Conservation (phyloP, 2,888 invertebrate genomes). For the Microctonus brassicae region DNA sequence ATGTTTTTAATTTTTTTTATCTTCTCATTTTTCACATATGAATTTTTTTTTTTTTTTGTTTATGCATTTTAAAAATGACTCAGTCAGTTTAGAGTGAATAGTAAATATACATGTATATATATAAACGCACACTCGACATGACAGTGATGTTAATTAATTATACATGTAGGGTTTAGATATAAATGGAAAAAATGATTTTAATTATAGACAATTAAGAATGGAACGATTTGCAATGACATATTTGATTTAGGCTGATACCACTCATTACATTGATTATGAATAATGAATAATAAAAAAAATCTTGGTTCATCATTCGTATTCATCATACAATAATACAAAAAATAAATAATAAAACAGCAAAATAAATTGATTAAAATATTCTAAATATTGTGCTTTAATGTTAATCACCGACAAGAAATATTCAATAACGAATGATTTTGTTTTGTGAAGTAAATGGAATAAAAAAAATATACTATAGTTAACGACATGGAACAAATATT, state of each 20-base stretch:
- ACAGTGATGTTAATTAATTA: slow-evolving; percentile 6
- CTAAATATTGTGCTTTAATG: not conserved
- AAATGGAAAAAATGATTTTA: slow-evolving; percentile 1
- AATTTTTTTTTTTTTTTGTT: slow-evolving; percentile 19
- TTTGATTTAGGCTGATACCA: slow-evolving; percentile 23
- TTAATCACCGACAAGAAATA: not conserved
- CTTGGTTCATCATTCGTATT: not conserved
- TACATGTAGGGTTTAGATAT: not conserved
- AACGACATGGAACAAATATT: not conserved
- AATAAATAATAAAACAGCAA: not conserved
- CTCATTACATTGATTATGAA: not conserved
- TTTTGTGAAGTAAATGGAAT: slow-evolving; percentile 22
- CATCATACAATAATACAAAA: not conserved
- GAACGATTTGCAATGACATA: not conserved
- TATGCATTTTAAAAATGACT: slow-evolving; percentile 40
- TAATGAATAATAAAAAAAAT: not conserved
- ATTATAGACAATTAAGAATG: not conserved
- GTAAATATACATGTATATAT: not conserved
- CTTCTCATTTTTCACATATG: slow-evolving; percentile 7
- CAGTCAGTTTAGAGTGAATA: slow-evolving; percentile 38
- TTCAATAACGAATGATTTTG: slow-evolving; percentile 3
- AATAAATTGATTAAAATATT: slow-evolving; percentile 4
- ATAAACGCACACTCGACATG: not conserved
- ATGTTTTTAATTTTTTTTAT: not conserved
- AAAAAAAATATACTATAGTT: not conserved